These are phyloP conservation scores for Lutjanus argentimaculatus DNA, from an alignment of 2,797 vertebrate genomes.

Conservation along the genomic window DNA sequence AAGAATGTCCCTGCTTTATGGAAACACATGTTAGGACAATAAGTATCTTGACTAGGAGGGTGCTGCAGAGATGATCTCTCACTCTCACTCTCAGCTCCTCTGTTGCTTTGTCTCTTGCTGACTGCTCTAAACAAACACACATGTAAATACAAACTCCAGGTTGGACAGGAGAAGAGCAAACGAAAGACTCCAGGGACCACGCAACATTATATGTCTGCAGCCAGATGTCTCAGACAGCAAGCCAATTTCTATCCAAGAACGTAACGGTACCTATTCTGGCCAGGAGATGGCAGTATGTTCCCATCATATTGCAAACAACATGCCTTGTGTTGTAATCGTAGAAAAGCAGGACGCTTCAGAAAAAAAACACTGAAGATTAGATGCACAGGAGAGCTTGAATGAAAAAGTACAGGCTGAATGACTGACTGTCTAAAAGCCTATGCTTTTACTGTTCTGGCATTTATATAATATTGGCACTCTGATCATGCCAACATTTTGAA, in stretches of 20 bases:
- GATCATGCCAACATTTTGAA: constrained; percentile 43
- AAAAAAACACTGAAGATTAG: constrained; percentile 49
- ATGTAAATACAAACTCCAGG: constrained; percentile 51
- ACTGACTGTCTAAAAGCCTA: constrained; percentile 43
- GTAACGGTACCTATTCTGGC: constrained; percentile 12
- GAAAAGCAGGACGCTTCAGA: constrained; percentile 30
- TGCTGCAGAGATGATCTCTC: constrained; percentile 9
- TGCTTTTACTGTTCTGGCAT: constrained; percentile 34
- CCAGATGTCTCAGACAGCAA: constrained; percentile 66
- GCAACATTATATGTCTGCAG: constrained; percentile 63
- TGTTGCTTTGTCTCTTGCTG: constrained; percentile 17
- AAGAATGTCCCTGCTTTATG: constrained; percentile 42
- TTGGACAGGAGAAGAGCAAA: constrained; percentile 41
- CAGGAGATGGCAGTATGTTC: constrained; percentile 86
- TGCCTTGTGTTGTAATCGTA: constrained; percentile 8
- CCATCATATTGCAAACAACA: constrained; percentile 45
- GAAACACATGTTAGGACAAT: constrained; percentile 70
- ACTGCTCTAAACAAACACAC: constrained; percentile 20
- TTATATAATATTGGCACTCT: constrained; percentile 24
- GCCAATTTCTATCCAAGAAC: constrained; percentile 27
- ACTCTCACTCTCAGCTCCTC: constrained; percentile 8
- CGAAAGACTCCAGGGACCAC: constrained; percentile 42
- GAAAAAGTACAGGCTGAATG: constrained; percentile 68
- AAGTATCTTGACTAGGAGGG: constrained; percentile 42
- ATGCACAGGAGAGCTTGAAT: constrained; percentile 58